Evolutionary conservation across 2,113 vertebrate species (phyloP).

Genomic region (Calyptommatus sinebrachiatus): DNA sequence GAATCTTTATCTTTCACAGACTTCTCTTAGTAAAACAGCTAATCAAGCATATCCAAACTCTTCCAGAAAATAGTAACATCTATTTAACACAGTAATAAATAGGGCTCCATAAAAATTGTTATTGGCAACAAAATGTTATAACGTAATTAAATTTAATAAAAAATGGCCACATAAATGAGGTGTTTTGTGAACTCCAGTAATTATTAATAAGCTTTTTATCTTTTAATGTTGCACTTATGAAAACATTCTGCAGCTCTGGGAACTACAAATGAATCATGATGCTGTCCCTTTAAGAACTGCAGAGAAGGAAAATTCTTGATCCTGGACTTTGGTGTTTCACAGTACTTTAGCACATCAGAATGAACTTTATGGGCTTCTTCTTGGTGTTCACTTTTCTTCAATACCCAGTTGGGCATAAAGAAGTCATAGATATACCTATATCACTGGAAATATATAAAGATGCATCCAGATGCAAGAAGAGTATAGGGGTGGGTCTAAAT

Average conservation of each 20-base stretch:
- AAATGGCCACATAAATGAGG: background rate
- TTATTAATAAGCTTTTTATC: background rate
- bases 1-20: slow-evolving; percentile 10
- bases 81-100: slow-evolving; percentile 20
- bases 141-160: background rate
- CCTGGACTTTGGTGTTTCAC: background rate
- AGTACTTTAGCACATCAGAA: background rate
- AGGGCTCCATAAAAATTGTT: background rate
- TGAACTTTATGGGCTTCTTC: background rate
- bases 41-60: slow-evolving; percentile 2
- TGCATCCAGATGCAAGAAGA: background rate
- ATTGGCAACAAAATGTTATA: slow-evolving; percentile 26
- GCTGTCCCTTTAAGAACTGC: slow-evolving; percentile 12
- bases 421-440: background rate
- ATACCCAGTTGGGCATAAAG: background rate
- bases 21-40: slow-evolving; percentile 2
- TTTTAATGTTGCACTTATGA: slow-evolving; percentile 6
- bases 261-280: slow-evolving; percentile 1
- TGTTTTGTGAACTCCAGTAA: slow-evolving; percentile 9
- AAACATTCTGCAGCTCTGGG: background rate
- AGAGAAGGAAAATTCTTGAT: background rate
- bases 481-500: background rate
- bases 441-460: background rate
- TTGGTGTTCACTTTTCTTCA: background rate
- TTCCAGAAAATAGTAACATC: slow-evolving; percentile 19